Evolutionary conservation across 2,888 invertebrate species (phyloP).

Genomic region (Augiades crinisus): DNA sequence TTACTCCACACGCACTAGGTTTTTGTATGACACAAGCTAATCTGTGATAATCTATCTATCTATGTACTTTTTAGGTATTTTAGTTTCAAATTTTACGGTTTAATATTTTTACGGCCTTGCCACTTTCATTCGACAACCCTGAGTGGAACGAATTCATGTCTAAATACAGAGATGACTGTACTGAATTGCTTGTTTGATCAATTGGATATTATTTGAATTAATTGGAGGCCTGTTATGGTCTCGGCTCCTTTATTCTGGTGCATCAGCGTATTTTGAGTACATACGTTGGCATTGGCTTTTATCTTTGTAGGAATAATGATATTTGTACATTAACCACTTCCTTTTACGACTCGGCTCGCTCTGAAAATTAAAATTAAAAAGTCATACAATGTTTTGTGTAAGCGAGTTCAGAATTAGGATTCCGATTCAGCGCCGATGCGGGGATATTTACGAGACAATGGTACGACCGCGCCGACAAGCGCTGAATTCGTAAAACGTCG

Average conservation of each 20-base stretch:
- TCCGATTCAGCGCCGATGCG: conserved; percentile 3
- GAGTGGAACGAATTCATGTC: background rate
- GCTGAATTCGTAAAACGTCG: conserved; percentile 13
- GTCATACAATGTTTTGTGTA: background rate
- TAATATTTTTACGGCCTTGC: background rate
- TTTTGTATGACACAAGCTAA: too few species aligned
- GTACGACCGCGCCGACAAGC: conserved; percentile 9
- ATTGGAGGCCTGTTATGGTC: background rate
- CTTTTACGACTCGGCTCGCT: too few species aligned
- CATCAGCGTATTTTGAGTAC: background rate
- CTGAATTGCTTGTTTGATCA: background rate
- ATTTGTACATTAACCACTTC: too few species aligned
- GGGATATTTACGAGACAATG: conserved; percentile 23
- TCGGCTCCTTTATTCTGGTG: background rate
- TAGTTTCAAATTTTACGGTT: too few species aligned
- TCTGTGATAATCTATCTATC: too few species aligned
- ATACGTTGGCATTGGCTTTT: too few species aligned
- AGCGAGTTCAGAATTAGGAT: conserved; percentile 11
- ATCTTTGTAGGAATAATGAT: too few species aligned
- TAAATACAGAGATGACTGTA: background rate
- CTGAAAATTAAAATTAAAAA: too few species aligned
- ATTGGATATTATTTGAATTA: background rate
- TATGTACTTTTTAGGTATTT: too few species aligned
- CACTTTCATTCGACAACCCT: background rate
- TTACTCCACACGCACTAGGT: too few species aligned